A percentile compares a stretch with the other conserved stretches of the same genome.
Conservation (phyloP, 1,140 invertebrate species). For the Magallana ariakensis region DNA sequence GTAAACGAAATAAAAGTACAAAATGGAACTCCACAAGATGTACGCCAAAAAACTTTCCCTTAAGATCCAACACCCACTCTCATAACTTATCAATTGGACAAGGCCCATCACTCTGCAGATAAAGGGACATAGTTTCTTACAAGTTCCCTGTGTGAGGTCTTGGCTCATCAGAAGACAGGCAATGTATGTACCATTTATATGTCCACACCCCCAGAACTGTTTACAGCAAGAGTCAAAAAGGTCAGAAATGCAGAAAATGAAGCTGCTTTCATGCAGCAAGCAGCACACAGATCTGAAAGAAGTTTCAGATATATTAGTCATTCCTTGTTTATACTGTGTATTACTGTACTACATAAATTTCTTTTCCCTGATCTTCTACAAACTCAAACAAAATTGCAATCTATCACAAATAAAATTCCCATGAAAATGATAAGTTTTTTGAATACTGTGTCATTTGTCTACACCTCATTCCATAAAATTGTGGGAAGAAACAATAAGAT, state of each 20-base stretch:
- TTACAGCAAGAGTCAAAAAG: neutral
- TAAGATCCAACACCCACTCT: neutral
- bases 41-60: neutral
- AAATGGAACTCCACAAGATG: neutral
- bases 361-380: too few relatives aligned
- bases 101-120: slow-evolving; percentile 11
- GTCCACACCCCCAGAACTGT: neutral
- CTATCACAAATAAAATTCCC: too few relatives aligned
- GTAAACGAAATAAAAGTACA: slow-evolving; percentile 18
- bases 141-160: slow-evolving; percentile 33
- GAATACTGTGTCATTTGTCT: too few relatives aligned
- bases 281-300: too few relatives aligned
- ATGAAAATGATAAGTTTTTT: too few relatives aligned
- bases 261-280: neutral
- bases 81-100: slow-evolving; percentile 32
- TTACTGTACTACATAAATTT: too few relatives aligned
- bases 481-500: too few relatives aligned
- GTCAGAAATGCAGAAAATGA: neutral
- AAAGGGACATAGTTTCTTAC: slow-evolving; percentile 20
- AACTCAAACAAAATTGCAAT: too few relatives aligned
- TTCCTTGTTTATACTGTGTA: too few relatives aligned
- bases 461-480: too few relatives aligned
- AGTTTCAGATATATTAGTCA: too few relatives aligned
- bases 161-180: slow-evolving; percentile 1
- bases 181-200: neutral